Base-by-base conservation (phyloP, 2,797 vertebrate species). In the Onychomys torridus region DNA sequence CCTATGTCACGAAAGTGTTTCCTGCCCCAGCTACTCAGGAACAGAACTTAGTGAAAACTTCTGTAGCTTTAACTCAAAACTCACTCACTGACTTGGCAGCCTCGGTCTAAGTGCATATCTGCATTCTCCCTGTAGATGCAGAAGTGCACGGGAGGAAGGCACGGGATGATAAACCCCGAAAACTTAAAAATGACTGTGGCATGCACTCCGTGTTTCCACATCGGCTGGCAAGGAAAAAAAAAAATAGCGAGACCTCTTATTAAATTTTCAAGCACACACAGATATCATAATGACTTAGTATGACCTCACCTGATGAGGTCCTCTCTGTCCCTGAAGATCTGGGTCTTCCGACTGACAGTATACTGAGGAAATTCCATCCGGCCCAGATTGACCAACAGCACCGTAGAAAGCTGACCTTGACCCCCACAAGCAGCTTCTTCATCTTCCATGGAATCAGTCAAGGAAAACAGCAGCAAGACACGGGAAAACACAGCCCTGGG, bases 311-410 rank as follows among this genome's bases (percentile, higher is more conserved):
- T 99, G 97, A 99, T 99, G 12, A 99, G 99, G 93, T 99, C 99
- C 0, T 99, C 99, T 98, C 99, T 98, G 97, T 99, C 99, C 97
- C 98, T 99, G 98, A 99, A 99, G 96, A 99, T 98, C 25, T 96
- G 99, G 17, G 98, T 98, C 77, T 89, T 97, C 95, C 99, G 99
- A 84, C 98, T 98, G 40, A 99, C 97, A 0, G 98, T 98, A 97
- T 99, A 99, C 25, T 96, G 98, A n/a, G 99, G 99, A 98, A 99
- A 99, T 12, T 98, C 97, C 96, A 99, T 96, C 0, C 98, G 99
- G 19, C 99, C 99, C 12, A 99, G 99, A 97, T 99, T 99, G 52
- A 99, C 99, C 98, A 99, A 97, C 3, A 99, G 98, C 82, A 99
- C 98, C 1, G 99, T 99, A 92, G 98, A 99, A 73, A 99, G 99